phyloP scores from a whole-genome alignment of 2,888 invertebrate genomes.

The Eubasilissa splendida region DNA sequence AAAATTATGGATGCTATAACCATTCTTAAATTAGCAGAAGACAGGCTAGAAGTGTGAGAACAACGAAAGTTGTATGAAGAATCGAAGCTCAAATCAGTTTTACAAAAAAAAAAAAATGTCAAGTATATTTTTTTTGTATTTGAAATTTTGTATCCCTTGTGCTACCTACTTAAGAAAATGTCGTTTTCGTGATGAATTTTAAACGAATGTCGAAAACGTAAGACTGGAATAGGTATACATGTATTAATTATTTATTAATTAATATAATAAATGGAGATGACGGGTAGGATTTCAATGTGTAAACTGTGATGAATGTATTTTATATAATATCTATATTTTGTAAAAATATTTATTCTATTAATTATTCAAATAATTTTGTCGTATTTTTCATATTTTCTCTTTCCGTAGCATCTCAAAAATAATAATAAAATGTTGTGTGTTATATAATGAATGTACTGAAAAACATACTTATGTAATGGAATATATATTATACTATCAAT shows the following conservation, averaged over 20 bases:
- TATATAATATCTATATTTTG: conserved; percentile 28
- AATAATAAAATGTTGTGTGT: not conserved
- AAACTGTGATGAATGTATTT: conserved; percentile 34
- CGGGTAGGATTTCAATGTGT: conserved; percentile 11
- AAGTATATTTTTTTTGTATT: not conserved
- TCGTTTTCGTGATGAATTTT: not conserved
- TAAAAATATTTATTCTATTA: conserved; percentile 18
- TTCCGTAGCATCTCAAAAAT: conserved; percentile 3
- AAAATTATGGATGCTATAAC: too few species aligned
- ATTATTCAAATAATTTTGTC: conserved; percentile 4
- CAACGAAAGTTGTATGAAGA: not conserved
- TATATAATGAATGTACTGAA: conserved; percentile 31
- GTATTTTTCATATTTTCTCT: conserved; percentile 6
- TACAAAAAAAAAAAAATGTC: not conserved
- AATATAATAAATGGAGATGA: conserved; percentile 10
- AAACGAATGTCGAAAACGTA: conserved; percentile 30
- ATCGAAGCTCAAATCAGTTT: not conserved
- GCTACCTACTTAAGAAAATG: too few species aligned
- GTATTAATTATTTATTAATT: not conserved
- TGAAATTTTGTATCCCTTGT: not conserved
- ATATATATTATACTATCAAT: conserved; percentile 1
- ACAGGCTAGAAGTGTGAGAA: too few species aligned
- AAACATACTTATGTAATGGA: conserved; percentile 27
- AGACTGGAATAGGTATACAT: conserved; percentile 41
- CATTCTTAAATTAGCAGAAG: too few species aligned